phyloP scores from a whole-genome alignment of 2,797 vertebrate species.

The Argyrosomus regius region DNA sequence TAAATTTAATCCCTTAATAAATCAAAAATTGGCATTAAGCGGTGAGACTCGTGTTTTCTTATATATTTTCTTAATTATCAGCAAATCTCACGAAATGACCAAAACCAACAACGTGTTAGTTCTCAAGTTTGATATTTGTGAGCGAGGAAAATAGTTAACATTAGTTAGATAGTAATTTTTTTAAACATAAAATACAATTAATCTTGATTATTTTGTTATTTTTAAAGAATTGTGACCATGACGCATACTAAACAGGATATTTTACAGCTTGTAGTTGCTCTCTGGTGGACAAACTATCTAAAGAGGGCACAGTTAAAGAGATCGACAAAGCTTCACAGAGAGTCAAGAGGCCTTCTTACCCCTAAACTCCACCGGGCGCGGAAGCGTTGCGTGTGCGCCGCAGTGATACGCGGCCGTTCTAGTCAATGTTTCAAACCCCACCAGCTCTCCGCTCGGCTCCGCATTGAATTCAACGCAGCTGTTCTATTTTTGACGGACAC shows the following conservation, averaged over 20 bases:
- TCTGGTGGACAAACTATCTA: background rate
- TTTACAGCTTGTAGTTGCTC: background rate
- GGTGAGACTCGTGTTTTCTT: background rate
- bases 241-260: background rate
- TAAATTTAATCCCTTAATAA: background rate
- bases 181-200: background rate
- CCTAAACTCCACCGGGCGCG: no score
- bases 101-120: background rate
- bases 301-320: background rate
- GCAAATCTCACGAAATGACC: background rate
- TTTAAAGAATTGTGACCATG: background rate
- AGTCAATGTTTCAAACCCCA: no score
- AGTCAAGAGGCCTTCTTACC: no score
- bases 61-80: conserved; percentile 1
- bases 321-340: no score
- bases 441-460: no score
- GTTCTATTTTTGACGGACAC: no score
- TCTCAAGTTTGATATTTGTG: no score
- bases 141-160: no score
- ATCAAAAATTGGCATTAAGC: background rate
- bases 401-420: no score
- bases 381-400: no score
- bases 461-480: no score
- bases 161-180: background rate
- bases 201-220: background rate